Evolutionary conservation across 2,888 invertebrate genomes (phyloP).

Genomic region (Daptonema setosum): DNA sequence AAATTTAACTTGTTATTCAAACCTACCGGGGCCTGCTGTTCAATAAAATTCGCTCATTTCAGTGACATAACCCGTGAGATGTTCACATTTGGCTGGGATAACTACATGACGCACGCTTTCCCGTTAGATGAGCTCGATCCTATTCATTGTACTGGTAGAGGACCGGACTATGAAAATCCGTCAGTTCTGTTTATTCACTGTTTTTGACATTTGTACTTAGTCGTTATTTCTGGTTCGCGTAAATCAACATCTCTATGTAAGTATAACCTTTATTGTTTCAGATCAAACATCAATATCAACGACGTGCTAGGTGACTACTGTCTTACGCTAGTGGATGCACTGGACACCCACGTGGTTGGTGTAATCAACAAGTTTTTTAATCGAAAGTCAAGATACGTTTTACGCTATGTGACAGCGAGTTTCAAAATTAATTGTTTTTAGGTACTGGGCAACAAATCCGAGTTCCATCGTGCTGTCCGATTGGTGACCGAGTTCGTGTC

Average conservation of each 20-base stretch:
- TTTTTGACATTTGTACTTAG: too few relatives aligned
- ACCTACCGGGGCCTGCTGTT: too few relatives aligned
- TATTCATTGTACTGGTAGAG: constrained; percentile 40
- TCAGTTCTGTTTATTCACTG: constrained; percentile 28
- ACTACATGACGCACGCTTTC: constrained; percentile 42
- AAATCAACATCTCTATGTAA: too few relatives aligned
- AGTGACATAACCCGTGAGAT: constrained; percentile 16
- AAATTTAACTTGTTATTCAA: too few relatives aligned
- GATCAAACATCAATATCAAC: constrained; percentile 44
- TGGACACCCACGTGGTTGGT: constrained; percentile 39
- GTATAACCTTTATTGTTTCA: too few relatives aligned
- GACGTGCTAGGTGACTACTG: constrained; percentile 43
- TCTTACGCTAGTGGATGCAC: constrained; percentile 39
- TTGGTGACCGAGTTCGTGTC: constrained; percentile 38
- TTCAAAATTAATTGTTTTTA: too few relatives aligned
- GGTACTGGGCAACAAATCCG: constrained; percentile 38
- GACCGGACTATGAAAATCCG: constrained; percentile 41
- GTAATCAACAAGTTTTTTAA: too few relatives aligned
- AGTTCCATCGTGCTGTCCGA: constrained; percentile 39
- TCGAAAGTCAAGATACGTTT: not conserved
- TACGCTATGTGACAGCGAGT: too few relatives aligned
- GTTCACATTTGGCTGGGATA: constrained; percentile 35
- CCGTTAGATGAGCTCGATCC: constrained; percentile 43
- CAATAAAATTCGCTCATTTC: not conserved
- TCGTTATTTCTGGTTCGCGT: too few relatives aligned